These are phyloP conservation scores for Drosophila colorata DNA, from an alignment of 2,888 invertebrate genomes.

Conservation along the genomic window DNA sequence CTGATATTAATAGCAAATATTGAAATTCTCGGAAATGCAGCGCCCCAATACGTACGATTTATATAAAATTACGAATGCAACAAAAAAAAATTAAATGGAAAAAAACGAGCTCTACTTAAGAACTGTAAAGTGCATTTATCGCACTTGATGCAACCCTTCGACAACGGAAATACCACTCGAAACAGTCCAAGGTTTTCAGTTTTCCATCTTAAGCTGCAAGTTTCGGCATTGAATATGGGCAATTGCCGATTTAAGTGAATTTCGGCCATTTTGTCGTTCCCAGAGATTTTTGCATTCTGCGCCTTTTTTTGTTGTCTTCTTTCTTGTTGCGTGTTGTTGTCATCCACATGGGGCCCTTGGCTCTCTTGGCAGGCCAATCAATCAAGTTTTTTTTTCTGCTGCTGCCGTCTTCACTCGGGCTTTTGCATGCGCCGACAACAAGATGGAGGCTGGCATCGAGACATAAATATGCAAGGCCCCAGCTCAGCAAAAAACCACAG, in stretches of 20 bases:
- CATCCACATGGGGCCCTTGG: constrained; percentile 43
- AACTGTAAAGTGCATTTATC: constrained; percentile 21
- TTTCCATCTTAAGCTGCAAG: background rate
- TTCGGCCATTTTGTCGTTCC: constrained; percentile 61
- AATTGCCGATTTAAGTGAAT: background rate
- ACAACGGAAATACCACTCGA: constrained; percentile 41
- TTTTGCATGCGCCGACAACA: constrained; percentile 74
- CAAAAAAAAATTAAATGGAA: constrained; percentile 4
- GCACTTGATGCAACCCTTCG: constrained; percentile 14
- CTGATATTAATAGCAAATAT: constrained; percentile 74
- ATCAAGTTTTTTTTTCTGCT: constrained; percentile 80
- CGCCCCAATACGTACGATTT: constrained; percentile 28
- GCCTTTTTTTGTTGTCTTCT: constrained; percentile 5
- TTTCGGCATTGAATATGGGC: background rate
- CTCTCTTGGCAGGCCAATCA: constrained; percentile 80
- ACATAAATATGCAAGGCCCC: constrained; percentile 73
- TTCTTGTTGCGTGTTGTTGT: constrained; percentile 9
- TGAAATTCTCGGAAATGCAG: constrained; percentile 70
- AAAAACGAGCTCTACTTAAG: constrained; percentile 38
- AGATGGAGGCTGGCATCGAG: constrained; percentile 64
- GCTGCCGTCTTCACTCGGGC: constrained; percentile 15
- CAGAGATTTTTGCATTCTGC: constrained; percentile 66
- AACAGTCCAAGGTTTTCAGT: constrained; percentile 9
- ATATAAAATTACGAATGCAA: constrained; percentile 7
- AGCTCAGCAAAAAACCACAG: constrained; percentile 29